Evolutionary conservation across 2,113 vertebrate genomes (phyloP).

Genomic region (Hypocryptadius cinnamomeus): DNA sequence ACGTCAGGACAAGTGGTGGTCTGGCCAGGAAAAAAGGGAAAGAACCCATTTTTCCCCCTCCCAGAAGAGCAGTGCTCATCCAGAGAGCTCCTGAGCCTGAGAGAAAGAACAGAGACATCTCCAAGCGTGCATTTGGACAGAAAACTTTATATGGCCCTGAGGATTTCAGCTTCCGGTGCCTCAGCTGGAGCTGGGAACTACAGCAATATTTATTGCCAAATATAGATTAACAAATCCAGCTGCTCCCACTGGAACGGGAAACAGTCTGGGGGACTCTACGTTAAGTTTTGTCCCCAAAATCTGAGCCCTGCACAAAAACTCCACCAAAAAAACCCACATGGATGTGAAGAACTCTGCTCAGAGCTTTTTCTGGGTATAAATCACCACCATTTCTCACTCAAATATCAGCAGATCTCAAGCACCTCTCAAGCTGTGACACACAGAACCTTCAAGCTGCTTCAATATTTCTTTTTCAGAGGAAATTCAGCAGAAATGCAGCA

Average conservation of each 20-base stretch:
- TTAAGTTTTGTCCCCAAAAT: neutral
- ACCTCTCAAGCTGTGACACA: neutral
- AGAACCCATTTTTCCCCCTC: neutral
- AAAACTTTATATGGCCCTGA: neutral
- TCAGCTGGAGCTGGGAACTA: neutral
- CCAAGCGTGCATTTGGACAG: neutral
- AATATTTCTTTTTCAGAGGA: constrained; percentile 53
- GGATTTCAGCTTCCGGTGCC: neutral
- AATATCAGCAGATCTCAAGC: neutral
- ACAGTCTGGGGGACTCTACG: neutral
- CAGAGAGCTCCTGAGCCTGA: neutral
- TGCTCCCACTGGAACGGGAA: neutral
- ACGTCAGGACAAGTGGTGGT: constrained; percentile 32
- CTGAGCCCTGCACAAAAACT: neutral
- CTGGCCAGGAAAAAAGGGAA: constrained; percentile 3
- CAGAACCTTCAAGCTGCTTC: neutral
- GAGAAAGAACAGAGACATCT: neutral
- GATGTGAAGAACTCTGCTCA: neutral
- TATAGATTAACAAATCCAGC: neutral
- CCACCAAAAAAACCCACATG: neutral
- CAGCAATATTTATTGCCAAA: neutral
- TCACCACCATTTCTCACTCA: neutral
- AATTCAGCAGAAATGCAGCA: constrained; percentile 58
- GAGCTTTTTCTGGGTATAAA: neutral
- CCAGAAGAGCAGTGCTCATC: neutral